These are phyloP conservation scores for Petrophora chlorosata DNA, from an alignment of 2,888 invertebrate genomes.

Conservation along the genomic window DNA sequence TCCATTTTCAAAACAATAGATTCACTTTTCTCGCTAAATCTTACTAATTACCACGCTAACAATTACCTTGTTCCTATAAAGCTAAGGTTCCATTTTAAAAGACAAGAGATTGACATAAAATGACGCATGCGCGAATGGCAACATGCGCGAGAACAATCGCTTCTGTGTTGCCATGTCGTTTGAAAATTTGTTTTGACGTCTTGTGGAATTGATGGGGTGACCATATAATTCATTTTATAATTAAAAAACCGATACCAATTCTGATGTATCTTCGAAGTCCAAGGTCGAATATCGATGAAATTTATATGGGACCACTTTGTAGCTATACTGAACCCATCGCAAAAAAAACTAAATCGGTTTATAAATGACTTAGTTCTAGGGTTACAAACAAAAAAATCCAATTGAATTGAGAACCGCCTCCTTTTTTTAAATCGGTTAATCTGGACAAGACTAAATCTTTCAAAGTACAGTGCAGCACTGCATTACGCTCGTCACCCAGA, in stretches of 20 bases:
- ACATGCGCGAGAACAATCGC: slow-evolving; percentile 49
- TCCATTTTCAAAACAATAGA: slow-evolving; percentile 44
- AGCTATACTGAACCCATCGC: no score
- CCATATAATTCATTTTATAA: slow-evolving; percentile 8
- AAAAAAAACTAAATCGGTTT: no score
- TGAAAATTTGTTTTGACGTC: slow-evolving; percentile 45
- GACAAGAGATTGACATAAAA: slow-evolving; percentile 10
- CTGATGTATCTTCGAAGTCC: no score
- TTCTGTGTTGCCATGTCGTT: slow-evolving; percentile 43
- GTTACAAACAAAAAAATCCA: no score
- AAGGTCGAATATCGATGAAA: no score
- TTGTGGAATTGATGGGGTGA: slow-evolving; percentile 38
- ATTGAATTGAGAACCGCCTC: no score
- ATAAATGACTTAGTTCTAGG: no score
- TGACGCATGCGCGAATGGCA: slow-evolving; percentile 42
- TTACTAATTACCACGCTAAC: not conserved
- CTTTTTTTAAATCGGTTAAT: no score
- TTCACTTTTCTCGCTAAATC: slow-evolving; percentile 6
- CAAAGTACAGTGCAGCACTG: no score
- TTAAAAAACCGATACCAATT: not conserved
- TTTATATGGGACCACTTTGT: no score
- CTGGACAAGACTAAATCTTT: no score
- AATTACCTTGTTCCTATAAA: not conserved
- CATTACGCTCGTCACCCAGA: no score
- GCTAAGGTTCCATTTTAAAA: not conserved